Evolutionary conservation across 2,888 invertebrate species (phyloP), one percentile per base, ranked within the genome.

Genomic region (Andrena marginata): DNA sequence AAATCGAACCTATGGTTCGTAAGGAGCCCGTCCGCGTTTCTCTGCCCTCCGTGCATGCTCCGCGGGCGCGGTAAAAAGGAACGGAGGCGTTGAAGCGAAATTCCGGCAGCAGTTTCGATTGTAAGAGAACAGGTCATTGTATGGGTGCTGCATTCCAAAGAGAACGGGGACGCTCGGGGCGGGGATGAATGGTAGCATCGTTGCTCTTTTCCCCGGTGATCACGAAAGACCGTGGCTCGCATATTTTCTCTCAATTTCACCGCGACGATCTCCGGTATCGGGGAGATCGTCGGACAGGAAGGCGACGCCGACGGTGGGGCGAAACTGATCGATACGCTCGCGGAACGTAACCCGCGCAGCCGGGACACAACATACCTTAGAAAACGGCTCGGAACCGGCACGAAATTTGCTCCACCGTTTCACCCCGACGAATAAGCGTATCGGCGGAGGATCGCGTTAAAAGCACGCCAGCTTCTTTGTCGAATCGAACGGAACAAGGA

Each of bases 251-350:
- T 67, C 42, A 67, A 72, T 83, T 82, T 69, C 68, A 31, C 33
- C 54, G 59, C 29, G 60, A 83, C 83, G 67, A 83, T 85, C 73
- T 62, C 29, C 69, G 65, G 42, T 78, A 80, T 82, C 83, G 74
- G 67, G 56, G 59, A 86, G 80, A 86, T 75, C 74, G 74, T 16
- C 60, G 68, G 69, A 54, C 51, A 49, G 56, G 51, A 72, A 20
- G 54, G 31, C 29, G 54, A 82, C 62, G 54, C 51, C 20, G 72
- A 54, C 54, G 56, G 26, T 56, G 67, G 56, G 31, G 20, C n/a
- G 49, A 77, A 67, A 54, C 51, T 63, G 70, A 84, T 85, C 81
- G 77, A 84, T 82, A 82, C 64, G 62, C 42, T 42, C n/a, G 62
- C 60, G 7, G 35, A 62, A 60, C 65, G 31, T 72, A 85, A 86